Conservation (phyloP, 2,888 invertebrate genomes). For the Pherbina coryleti region DNA sequence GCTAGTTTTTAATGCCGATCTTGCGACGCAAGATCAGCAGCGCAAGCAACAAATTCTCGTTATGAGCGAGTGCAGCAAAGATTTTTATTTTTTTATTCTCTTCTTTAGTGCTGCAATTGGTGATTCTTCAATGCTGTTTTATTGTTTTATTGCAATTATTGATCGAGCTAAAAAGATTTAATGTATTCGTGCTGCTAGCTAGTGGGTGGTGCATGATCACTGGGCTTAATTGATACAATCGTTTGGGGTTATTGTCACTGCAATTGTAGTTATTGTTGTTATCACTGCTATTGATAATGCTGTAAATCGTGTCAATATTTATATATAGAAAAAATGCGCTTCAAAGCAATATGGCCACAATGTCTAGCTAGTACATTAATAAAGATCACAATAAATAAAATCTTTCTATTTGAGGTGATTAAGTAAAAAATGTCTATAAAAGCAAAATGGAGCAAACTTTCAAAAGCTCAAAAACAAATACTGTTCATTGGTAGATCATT, state of each 20-base stretch:
- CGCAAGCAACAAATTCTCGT: neutral
- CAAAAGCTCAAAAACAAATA: too few relatives aligned
- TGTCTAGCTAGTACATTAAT: too few relatives aligned
- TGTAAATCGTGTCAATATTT: neutral
- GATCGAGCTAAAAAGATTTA: neutral
- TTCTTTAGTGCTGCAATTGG: too few relatives aligned
- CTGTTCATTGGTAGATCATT: too few relatives aligned
- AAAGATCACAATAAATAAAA: too few relatives aligned
- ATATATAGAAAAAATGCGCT: too few relatives aligned
- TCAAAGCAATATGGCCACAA: neutral
- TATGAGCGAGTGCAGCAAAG: neutral
- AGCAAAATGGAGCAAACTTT: too few relatives aligned
- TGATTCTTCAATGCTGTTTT: neutral
- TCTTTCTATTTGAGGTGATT: too few relatives aligned
- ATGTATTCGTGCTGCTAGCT: neutral
- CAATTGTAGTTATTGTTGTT: neutral
- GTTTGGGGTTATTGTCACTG: neutral
- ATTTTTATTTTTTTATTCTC: neutral
- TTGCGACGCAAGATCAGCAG: neutral
- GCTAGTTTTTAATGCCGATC: neutral
- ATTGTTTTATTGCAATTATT: slow-evolving; percentile 7
- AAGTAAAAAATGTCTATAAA: too few relatives aligned
- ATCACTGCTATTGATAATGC: neutral
- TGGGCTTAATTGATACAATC: neutral
- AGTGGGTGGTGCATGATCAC: neutral